Conservation (phyloP, 1,140 invertebrate species). For the Procambarus clarkii region DNA sequence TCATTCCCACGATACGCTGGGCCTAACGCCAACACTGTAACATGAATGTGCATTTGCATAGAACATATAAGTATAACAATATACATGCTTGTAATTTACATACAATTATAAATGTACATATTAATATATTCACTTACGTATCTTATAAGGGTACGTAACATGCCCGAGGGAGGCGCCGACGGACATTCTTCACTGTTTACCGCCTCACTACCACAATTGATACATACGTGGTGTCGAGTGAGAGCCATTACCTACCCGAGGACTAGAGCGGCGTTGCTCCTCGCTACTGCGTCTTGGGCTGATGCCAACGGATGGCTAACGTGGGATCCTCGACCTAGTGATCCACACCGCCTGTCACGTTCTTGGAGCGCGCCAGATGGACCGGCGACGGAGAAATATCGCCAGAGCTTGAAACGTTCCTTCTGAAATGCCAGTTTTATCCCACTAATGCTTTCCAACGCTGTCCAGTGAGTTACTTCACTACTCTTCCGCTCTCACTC, state of each 20-base stretch:
- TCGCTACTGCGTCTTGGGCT: not conserved
- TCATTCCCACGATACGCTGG: no score
- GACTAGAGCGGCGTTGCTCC: not conserved
- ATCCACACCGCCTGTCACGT: not conserved
- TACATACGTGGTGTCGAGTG: conserved; percentile 12
- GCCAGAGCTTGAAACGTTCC: not conserved
- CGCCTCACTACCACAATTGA: conserved; percentile 6
- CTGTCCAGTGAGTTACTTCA: no score
- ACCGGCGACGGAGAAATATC: not conserved
- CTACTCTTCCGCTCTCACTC: not conserved
- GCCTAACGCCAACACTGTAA: no score
- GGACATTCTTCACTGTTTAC: conserved; percentile 6
- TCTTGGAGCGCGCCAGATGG: not conserved
- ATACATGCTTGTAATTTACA: no score
- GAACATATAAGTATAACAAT: no score
- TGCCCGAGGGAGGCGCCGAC: not conserved
- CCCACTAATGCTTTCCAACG: not conserved
- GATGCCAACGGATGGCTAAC: not conserved
- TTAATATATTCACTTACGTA: no score
- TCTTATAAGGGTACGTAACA: no score
- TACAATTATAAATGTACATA: no score
- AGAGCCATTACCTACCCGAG: not conserved
- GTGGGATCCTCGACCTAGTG: not conserved
- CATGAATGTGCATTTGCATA: no score
- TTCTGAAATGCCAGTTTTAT: conserved; percentile 5